Conservation (phyloP, 2,113 vertebrate genomes). For the Eonycteris spelaea region DNA sequence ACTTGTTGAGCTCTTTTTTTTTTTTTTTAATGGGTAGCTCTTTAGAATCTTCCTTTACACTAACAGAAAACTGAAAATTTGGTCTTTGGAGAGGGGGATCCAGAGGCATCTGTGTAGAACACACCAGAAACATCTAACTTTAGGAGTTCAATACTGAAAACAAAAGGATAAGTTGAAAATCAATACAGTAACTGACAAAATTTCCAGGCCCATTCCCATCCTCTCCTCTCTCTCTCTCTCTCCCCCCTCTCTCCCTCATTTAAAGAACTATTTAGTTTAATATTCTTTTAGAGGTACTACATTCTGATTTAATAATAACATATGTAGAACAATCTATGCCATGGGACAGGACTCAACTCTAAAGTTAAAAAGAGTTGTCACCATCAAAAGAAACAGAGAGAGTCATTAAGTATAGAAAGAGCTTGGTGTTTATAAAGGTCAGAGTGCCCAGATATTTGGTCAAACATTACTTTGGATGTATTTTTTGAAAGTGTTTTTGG, state of each 20-base stretch:
- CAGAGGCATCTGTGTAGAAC: too few relatives aligned
- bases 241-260: rapidly evolving
- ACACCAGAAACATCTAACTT: not conserved
- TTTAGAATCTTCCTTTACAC: not conserved
- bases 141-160: not conserved
- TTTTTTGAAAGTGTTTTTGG: too few relatives aligned
- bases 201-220: not conserved
- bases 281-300: not conserved
- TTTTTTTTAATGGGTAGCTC: not conserved
- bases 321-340: not conserved
- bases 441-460: too few relatives aligned
- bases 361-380: not conserved
- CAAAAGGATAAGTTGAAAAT: not conserved
- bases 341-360: not conserved
- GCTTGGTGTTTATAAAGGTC: not conserved
- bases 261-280: not conserved
- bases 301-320: not conserved
- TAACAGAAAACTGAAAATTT: not conserved
- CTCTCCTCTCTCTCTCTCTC: rapidly evolving
- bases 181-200: not conserved
- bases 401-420: not conserved
- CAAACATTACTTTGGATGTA: too few relatives aligned
- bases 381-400: not conserved
- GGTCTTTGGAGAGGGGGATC: not conserved
- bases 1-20: not conserved